These are phyloP conservation scores for Propithecus coquereli DNA, from an alignment of 2,113 vertebrate genomes.

Conservation along the genomic window DNA sequence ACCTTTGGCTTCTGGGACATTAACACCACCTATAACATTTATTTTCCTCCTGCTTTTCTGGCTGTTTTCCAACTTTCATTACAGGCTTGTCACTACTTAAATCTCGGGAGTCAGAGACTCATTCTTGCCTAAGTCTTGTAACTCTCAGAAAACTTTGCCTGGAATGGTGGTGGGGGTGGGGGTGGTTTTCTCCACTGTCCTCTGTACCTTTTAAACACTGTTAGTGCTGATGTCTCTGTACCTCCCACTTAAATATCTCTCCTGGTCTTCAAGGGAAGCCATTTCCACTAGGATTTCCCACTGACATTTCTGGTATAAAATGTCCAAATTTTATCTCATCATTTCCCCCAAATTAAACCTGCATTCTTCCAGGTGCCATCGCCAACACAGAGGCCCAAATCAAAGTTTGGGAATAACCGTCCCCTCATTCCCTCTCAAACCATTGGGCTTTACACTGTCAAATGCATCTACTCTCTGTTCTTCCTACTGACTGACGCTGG, in stretches of 20 bases:
- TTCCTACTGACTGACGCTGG: neutral
- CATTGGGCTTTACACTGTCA: neutral
- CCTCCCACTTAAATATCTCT: neutral
- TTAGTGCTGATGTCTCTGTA: neutral
- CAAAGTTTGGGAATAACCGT: neutral
- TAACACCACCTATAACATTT: neutral
- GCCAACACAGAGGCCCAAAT: neutral
- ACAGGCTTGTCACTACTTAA: neutral
- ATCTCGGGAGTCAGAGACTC: neutral
- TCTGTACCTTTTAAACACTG: neutral
- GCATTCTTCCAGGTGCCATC: neutral
- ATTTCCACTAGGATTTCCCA: neutral
- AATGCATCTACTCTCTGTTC: neutral
- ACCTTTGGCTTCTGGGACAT: neutral
- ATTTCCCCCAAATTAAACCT: neutral
- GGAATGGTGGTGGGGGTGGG: rapidly evolving
- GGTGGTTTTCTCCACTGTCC: neutral
- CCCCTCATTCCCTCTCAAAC: neutral
- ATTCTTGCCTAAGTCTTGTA: neutral
- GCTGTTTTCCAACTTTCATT: neutral
- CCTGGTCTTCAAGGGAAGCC: neutral
- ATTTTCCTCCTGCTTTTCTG: neutral
- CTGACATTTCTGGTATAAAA: neutral
- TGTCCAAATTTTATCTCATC: neutral
- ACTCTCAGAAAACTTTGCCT: neutral